Percentiles rank a stretch among this genome's conserved stretches.
Evolutionary conservation across 2,888 invertebrate species (phyloP).

Genomic region (Amblyjoppa proteus): DNA sequence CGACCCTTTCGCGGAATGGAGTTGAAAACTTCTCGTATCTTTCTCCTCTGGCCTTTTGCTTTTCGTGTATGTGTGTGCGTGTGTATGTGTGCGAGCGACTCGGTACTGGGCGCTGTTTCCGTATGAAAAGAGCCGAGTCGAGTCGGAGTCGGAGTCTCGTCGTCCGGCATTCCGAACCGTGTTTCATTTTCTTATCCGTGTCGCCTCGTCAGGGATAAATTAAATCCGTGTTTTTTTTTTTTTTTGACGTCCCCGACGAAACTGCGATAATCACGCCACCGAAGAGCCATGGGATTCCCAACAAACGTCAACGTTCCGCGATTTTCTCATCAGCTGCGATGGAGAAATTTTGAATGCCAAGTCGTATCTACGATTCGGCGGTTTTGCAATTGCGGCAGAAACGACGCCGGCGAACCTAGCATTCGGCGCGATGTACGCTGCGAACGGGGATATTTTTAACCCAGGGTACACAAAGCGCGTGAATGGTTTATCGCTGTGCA

Average conservation of each 20-base stretch:
- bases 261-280: conserved; percentile 38
- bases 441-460: conserved; percentile 80
- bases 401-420: conserved; percentile 31
- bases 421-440: conserved; percentile 63
- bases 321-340: conserved; percentile 47
- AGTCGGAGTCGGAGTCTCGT: conserved; percentile 19
- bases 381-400: conserved; percentile 40
- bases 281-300: conserved; percentile 55
- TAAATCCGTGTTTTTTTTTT: conserved; percentile 23
- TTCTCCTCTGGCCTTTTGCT: conserved; percentile 35
- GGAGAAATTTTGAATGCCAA: conserved; percentile 59
- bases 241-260: conserved; percentile 12
- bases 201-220: conserved; percentile 47
- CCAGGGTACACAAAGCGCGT: conserved; percentile 80
- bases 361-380: conserved; percentile 57
- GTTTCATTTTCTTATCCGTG: not conserved
- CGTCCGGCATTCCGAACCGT: not conserved
- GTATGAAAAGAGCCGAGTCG: conserved; percentile 47
- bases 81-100: conserved; percentile 43
- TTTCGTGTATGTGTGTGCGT: conserved; percentile 22
- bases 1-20: conserved; percentile 78
- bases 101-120: conserved; percentile 37
- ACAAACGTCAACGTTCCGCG: not conserved
- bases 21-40: conserved; percentile 77
- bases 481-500: conserved; percentile 82